Conservation (phyloP, 35 echinoderm and acorn worm genomes). For the Stichopus chloronotus region DNA sequence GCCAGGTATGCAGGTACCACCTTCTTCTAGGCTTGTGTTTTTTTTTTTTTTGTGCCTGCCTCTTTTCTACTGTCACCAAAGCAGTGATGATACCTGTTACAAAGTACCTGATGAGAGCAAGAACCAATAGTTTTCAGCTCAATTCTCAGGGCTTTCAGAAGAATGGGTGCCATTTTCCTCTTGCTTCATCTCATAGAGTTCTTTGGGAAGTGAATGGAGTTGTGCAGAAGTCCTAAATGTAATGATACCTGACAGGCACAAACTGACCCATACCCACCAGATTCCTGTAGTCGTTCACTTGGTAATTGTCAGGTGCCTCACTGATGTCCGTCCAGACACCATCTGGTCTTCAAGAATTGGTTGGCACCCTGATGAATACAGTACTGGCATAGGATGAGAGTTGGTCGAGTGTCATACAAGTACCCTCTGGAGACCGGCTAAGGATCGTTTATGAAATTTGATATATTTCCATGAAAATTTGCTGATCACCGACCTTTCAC, state of each 20-base stretch:
- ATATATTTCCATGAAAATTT: background rate
- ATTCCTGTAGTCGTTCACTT: background rate
- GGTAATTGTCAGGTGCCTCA: background rate
- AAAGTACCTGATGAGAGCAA: no score
- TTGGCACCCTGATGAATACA: background rate
- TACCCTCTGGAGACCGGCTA: background rate
- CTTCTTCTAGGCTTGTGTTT: no score
- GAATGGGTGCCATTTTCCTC: no score
- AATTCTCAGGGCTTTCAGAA: no score
- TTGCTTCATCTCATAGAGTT: no score
- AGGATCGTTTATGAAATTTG: background rate
- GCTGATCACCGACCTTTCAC: background rate
- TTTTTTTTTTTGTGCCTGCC: no score
- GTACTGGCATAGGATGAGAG: background rate
- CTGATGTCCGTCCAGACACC: background rate
- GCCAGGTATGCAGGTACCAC: no score
- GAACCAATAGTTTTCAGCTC: no score
- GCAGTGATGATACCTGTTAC: no score
- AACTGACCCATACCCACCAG: slow-evolving; percentile 14
- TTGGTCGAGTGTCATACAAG: background rate
- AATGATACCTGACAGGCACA: background rate
- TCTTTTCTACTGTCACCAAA: no score
- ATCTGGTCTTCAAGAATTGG: slow-evolving; percentile 16
- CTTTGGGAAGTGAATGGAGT: no score
- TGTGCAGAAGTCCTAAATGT: no score